Evolutionary conservation across 1,140 invertebrate genomes (phyloP), one percentile per base, ranked within the genome.

Genomic region (Telenomus remus): DNA sequence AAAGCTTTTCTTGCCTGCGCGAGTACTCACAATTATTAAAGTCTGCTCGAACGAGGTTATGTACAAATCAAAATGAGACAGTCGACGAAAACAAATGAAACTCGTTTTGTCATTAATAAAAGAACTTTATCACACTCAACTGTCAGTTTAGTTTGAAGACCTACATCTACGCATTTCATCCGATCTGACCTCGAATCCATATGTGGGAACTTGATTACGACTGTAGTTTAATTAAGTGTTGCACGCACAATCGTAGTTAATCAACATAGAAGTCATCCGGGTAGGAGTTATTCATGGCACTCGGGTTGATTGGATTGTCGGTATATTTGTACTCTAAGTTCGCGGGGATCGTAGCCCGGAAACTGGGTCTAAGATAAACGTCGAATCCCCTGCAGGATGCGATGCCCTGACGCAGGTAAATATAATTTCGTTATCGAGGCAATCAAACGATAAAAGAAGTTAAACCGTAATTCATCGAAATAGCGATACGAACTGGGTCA

Each of bases 171-270:
- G 19, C 2, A 6, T 27, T 27, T 27, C 19, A 27, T 27, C 19
- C 2, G 2, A 27, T 27, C 19, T 46, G 13, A 46, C 43, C 43
- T 33, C 14, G 19, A 43, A 44, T 27, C 14, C n/a, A 35, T 47
- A 57, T n/a, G 51, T 47, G 1, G 35, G 2, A 19, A 51, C 43
- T 69, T 59, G 34, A 53, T 53, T 49, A 48, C 13, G 13, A 35
- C 9, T 9, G 37, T n/a, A 16, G 8, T 70, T 71, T 50, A 71
- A 63, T 63, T 63, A 63, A 71, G 34, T 63, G 37, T 56, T 54
- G 46, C 27, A 70, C 56, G 53, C 49, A 56, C 43, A 71, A 71
- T 71, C 37, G 59, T 34, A 71, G 59, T 71, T 71, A 63, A 71
- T 71, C 66, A 61, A 50, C 66, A 42, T 60, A 51, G 66, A 56